phyloP scores from a whole-genome alignment of 92 coral and sea anemone genomes.

The Virgularia gustaviana region DNA sequence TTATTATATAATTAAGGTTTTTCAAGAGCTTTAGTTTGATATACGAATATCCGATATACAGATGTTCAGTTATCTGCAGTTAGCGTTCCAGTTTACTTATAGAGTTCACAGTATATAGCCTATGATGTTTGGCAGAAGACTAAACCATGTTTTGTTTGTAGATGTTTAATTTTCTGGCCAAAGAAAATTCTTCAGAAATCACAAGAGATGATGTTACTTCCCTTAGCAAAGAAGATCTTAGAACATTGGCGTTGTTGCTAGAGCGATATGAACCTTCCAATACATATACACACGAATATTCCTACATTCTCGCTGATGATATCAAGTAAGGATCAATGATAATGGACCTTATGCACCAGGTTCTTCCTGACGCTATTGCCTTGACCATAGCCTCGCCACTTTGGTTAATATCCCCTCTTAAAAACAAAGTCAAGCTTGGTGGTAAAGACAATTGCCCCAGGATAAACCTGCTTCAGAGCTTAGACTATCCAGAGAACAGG shows the following conservation, averaged over 20 bases:
- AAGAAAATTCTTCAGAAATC: constrained; percentile 44
- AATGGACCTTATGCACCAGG: not conserved
- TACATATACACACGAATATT: constrained; percentile 74
- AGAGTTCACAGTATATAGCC: not conserved
- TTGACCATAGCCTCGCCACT: not conserved
- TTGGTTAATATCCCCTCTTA: not conserved
- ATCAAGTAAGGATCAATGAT: constrained; percentile 56
- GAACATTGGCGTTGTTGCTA: constrained; percentile 49
- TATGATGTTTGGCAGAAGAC: too few species aligned
- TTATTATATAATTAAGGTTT: too few species aligned
- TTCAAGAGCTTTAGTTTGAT: too few species aligned
- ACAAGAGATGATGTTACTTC: constrained; percentile 54
- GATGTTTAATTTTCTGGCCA: constrained; percentile 55
- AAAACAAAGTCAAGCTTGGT: not conserved
- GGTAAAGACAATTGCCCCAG: too few species aligned
- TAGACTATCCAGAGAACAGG: too few species aligned
- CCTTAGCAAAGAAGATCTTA: constrained; percentile 59
- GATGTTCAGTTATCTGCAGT: not conserved
- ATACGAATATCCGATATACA: not conserved
- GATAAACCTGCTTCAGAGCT: too few species aligned
- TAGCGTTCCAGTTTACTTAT: too few species aligned
- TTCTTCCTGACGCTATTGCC: not conserved
- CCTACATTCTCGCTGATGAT: constrained; percentile 44
- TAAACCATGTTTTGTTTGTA: constrained; percentile 8
- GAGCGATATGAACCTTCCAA: constrained; percentile 85